phyloP scores from a whole-genome alignment of 2,888 invertebrate species.

The Chouioia cunea region DNA sequence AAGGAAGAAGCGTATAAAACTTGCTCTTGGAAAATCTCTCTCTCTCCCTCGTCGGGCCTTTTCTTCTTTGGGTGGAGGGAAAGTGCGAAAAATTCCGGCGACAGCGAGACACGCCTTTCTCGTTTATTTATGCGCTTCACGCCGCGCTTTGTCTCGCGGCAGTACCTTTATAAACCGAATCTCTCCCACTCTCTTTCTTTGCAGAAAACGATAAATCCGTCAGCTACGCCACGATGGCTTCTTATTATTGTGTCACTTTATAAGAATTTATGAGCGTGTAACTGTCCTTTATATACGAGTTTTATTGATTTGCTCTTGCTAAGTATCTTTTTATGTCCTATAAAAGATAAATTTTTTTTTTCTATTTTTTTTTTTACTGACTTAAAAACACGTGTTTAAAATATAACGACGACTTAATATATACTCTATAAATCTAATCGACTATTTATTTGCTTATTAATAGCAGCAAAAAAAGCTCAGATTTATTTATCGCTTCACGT shows the following conservation, averaged over 20 bases:
- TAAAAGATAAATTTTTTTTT: too few relatives aligned
- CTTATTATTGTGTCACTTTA: too few relatives aligned
- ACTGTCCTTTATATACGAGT: background rate
- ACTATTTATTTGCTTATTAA: too few relatives aligned
- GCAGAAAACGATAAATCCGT: slow-evolving; percentile 21
- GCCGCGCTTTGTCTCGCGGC: slow-evolving; percentile 19
- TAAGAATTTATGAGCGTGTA: background rate
- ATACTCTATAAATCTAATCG: too few relatives aligned
- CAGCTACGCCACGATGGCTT: background rate
- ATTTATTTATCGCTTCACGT: slow-evolving; percentile 26
- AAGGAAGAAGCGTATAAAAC: slow-evolving; percentile 28
- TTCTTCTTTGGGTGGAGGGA: background rate
- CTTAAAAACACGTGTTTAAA: too few relatives aligned
- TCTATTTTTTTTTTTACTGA: too few relatives aligned
- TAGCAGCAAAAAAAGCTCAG: background rate
- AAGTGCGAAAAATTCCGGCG: too few relatives aligned
- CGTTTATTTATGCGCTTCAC: slow-evolving; percentile 44
- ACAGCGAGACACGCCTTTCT: slow-evolving; percentile 7
- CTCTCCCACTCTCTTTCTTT: background rate
- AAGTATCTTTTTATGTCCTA: too few relatives aligned
- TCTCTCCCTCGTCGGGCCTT: background rate
- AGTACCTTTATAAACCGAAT: slow-evolving; percentile 22
- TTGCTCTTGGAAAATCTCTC: slow-evolving; percentile 39
- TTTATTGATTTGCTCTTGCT: too few relatives aligned
- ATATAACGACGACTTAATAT: too few relatives aligned